A percentile compares a stretch with the other conserved stretches of the same genome.
These are phyloP conservation scores for Camelus bactrianus DNA, from an alignment of 2,113 vertebrate genomes.

Conservation along the genomic window DNA sequence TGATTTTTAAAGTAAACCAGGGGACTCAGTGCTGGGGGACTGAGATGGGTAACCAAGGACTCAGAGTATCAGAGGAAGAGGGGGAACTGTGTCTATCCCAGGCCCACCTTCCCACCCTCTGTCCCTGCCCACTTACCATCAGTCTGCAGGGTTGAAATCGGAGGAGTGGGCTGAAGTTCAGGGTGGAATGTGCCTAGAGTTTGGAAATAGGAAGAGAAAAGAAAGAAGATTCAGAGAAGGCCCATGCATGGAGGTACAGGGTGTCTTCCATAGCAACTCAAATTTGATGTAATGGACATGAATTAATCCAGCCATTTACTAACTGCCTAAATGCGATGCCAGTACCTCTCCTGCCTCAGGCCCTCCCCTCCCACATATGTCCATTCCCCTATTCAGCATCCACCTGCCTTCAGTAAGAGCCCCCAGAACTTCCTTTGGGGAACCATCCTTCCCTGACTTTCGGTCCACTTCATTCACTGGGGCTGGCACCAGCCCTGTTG, in stretches of 20 bases:
- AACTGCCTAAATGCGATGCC: neutral
- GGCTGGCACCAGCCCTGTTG: neutral
- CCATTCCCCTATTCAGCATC: neutral
- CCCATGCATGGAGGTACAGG: neutral
- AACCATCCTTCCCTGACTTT: neutral
- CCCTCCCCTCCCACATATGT: neutral
- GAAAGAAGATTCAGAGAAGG: neutral
- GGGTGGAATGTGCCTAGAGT: neutral
- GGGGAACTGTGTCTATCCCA: accelerated
- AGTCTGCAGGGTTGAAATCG: accelerated
- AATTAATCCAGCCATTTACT: neutral
- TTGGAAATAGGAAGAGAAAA: neutral
- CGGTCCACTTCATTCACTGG: neutral
- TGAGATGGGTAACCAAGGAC: neutral
- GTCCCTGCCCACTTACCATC: constrained; percentile 2
- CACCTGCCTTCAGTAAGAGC: neutral
- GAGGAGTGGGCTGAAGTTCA: neutral
- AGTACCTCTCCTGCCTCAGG: neutral
- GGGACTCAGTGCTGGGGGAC: neutral
- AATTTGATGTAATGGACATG: neutral
- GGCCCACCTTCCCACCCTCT: too few species aligned
- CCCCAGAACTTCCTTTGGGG: neutral
- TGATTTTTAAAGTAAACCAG: neutral
- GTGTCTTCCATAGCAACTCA: neutral
- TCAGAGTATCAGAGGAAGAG: neutral